These are phyloP conservation scores for Excalfactoria chinensis DNA, from an alignment of 2,113 vertebrate species.

Conservation along the genomic window DNA sequence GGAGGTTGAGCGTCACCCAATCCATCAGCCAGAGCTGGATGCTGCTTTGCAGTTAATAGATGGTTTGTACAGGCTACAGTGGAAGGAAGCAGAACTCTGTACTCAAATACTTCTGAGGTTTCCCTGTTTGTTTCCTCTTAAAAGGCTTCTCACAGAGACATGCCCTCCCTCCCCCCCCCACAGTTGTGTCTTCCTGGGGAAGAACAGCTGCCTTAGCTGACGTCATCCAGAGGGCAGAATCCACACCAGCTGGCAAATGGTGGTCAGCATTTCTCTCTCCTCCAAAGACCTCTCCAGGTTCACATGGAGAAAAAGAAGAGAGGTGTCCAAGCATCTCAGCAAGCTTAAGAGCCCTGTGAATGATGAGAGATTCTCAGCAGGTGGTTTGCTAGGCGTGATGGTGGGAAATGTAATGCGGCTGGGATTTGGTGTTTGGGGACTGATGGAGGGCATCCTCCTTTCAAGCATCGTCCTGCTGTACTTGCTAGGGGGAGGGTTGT, in stretches of 20 bases:
- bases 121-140: background rate
- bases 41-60: background rate
- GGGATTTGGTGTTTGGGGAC: background rate
- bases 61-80: background rate
- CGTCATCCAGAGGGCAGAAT: background rate
- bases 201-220: background rate
- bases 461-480: background rate
- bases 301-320: background rate
- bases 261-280: background rate
- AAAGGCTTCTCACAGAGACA: background rate
- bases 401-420: background rate
- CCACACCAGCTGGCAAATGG: rapidly evolving
- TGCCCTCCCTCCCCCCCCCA: background rate
- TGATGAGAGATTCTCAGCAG: background rate
- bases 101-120: background rate
- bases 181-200: background rate
- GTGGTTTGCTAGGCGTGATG: background rate
- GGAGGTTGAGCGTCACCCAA: background rate
- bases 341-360: background rate
- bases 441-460: background rate
- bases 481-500: background rate
- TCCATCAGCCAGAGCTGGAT: background rate
- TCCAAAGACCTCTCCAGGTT: background rate
- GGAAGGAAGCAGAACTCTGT: slow-evolving; percentile 9
- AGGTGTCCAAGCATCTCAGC: background rate